A percentile compares a stretch with the other conserved stretches of the same genome.
phyloP scores from a whole-genome alignment of 23 tunicate genomes.

The Styela plicata region DNA sequence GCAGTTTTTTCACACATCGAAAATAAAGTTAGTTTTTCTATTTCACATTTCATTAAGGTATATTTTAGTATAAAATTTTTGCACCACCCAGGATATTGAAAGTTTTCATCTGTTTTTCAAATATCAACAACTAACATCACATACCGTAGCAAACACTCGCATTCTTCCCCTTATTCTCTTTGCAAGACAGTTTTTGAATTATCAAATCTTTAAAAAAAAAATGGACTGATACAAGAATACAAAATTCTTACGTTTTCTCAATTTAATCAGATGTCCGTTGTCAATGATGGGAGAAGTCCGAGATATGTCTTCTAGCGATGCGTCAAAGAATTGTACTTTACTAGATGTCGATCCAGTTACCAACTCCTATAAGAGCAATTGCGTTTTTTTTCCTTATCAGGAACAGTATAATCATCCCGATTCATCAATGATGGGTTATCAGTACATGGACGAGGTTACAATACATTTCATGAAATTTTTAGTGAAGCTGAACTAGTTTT shows the following conservation, averaged over 20 bases:
- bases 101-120: too few relatives aligned
- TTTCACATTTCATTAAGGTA: too few relatives aligned
- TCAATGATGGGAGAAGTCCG: conserved; percentile 27
- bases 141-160: too few relatives aligned
- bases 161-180: too few relatives aligned
- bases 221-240: neutral
- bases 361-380: conserved; percentile 37
- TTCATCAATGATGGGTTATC: conserved; percentile 53
- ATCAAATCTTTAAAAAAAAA: neutral
- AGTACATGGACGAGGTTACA: conserved; percentile 44
- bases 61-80: too few relatives aligned
- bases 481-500: too few relatives aligned
- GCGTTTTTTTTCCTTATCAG: conserved; percentile 52
- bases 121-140: too few relatives aligned
- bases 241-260: neutral
- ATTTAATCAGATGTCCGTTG: conserved; percentile 50
- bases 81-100: too few relatives aligned
- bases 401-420: conserved; percentile 30
- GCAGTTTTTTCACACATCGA: too few relatives aligned
- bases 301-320: conserved; percentile 30
- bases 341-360: conserved; percentile 25
- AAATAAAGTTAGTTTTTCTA: too few relatives aligned
- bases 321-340: neutral
- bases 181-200: neutral
- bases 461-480: too few relatives aligned